Percentiles rank a stretch among this genome's conserved stretches.
These are phyloP conservation scores for Halcyon smyrnensis DNA, from an alignment of 2,797 vertebrate species.

Conservation along the genomic window DNA sequence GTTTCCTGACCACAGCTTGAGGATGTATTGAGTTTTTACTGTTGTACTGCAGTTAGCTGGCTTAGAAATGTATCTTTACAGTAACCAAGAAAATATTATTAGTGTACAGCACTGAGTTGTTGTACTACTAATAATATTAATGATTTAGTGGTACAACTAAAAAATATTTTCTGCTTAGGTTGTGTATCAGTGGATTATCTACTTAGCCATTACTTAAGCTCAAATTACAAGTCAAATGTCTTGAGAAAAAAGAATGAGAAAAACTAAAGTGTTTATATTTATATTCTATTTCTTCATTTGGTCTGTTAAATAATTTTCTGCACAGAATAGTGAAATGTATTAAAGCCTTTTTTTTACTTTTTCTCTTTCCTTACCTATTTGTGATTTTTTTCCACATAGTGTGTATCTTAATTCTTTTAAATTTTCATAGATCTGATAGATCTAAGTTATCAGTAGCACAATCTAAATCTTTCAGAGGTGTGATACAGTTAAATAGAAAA, in stretches of 20 bases:
- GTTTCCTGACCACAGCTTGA: conserved; percentile 35
- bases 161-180: neutral
- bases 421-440: neutral
- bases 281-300: conserved; percentile 11
- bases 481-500: neutral
- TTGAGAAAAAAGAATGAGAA: neutral
- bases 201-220: neutral
- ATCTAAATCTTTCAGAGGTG: neutral
- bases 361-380: neutral
- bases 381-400: neutral
- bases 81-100: neutral
- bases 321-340: neutral
- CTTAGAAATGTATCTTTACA: conserved; percentile 23
- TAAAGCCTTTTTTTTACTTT: conserved; percentile 4
- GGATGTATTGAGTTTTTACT: conserved; percentile 42
- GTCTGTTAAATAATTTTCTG: conserved; percentile 7
- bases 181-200: conserved; percentile 9
- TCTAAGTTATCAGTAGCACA: neutral
- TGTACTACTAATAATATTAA: neutral
- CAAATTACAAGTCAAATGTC: neutral
- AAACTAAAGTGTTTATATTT: neutral
- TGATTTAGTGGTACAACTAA: neutral
- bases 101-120: neutral
- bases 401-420: neutral
- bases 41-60: neutral